Conservation (phyloP, 2,113 vertebrate species). For the Notothenia rossii region DNA sequence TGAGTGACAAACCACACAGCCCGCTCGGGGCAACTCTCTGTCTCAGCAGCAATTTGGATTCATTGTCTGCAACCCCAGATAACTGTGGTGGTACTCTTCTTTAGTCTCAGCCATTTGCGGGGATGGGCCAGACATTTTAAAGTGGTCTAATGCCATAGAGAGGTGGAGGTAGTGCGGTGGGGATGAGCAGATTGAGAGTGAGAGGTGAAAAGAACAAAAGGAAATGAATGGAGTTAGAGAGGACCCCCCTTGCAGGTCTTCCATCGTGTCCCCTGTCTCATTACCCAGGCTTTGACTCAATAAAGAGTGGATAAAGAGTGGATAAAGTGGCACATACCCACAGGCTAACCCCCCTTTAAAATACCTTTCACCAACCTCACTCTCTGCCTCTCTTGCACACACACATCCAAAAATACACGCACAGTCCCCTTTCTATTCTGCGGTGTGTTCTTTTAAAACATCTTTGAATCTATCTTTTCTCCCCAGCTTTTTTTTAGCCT, state of each 20-base stretch:
- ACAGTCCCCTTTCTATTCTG: conserved; percentile 26
- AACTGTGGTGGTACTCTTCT: conserved; percentile 62
- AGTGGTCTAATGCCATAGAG: conserved; percentile 72
- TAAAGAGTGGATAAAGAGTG: conserved; percentile 81
- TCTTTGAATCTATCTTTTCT: conserved; percentile 61
- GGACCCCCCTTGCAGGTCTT: conserved; percentile 72
- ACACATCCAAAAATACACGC: conserved; percentile 39
- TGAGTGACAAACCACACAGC: conserved; percentile 68
- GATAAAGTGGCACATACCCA: conserved; percentile 76
- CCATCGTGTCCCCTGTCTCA: conserved; percentile 80
- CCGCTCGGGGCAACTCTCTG: conserved; percentile 57
- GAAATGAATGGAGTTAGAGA: conserved; percentile 69
- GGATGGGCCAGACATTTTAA: conserved; percentile 70
- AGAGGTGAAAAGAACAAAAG: conserved; percentile 74
- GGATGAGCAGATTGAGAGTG: conserved; percentile 68
- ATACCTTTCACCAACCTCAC: conserved; percentile 52
- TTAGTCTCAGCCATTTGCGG: conserved; percentile 65
- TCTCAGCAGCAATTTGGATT: conserved; percentile 72
- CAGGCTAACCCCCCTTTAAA: conserved; percentile 44
- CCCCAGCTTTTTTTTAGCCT: conserved; percentile 35
- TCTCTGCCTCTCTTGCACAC: conserved; percentile 38
- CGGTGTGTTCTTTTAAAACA: conserved; percentile 31
- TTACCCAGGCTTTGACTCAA: conserved; percentile 80
- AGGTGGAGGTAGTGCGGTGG: conserved; percentile 56
- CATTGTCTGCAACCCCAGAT: conserved; percentile 71